phyloP scores from a whole-genome alignment of 2,888 invertebrate species.

The Agriopis leucophaearia region DNA sequence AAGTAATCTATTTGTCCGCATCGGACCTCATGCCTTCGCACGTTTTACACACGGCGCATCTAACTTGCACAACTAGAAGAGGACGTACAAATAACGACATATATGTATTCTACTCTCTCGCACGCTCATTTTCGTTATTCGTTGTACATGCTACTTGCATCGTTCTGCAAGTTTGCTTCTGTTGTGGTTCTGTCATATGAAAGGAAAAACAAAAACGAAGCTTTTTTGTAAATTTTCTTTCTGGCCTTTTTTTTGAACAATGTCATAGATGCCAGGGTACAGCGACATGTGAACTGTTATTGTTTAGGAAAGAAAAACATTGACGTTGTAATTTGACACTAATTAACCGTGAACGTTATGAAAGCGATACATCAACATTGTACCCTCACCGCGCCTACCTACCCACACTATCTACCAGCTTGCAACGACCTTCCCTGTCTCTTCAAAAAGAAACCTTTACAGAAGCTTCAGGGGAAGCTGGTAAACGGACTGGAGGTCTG shows the following conservation, averaged over 20 bases:
- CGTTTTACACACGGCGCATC: too few relatives aligned
- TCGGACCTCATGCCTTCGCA: too few relatives aligned
- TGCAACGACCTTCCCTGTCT: constrained; percentile 52
- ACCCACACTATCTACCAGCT: constrained; percentile 62
- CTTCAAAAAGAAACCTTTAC: constrained; percentile 41
- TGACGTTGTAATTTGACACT: constrained; percentile 79
- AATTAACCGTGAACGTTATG: constrained; percentile 79
- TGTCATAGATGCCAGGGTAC: neutral
- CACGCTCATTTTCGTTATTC: too few relatives aligned
- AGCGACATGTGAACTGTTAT: constrained; percentile 24
- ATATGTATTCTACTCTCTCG: too few relatives aligned
- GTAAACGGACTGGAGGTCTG: constrained; percentile 53
- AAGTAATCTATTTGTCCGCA: too few relatives aligned
- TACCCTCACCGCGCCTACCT: constrained; percentile 71
- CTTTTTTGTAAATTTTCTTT: neutral
- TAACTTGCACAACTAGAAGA: too few relatives aligned
- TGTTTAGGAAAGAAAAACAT: constrained; percentile 63
- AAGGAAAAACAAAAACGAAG: neutral
- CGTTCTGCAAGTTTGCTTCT: too few relatives aligned
- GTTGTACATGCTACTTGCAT: too few relatives aligned
- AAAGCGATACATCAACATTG: constrained; percentile 79
- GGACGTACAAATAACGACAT: too few relatives aligned
- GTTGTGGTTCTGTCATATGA: too few relatives aligned
- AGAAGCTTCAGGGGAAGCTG: constrained; percentile 40
- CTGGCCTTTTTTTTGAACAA: neutral